Evolutionary conservation across 2,113 vertebrate genomes (phyloP).

Genomic region (Pseudopodoces humilis): DNA sequence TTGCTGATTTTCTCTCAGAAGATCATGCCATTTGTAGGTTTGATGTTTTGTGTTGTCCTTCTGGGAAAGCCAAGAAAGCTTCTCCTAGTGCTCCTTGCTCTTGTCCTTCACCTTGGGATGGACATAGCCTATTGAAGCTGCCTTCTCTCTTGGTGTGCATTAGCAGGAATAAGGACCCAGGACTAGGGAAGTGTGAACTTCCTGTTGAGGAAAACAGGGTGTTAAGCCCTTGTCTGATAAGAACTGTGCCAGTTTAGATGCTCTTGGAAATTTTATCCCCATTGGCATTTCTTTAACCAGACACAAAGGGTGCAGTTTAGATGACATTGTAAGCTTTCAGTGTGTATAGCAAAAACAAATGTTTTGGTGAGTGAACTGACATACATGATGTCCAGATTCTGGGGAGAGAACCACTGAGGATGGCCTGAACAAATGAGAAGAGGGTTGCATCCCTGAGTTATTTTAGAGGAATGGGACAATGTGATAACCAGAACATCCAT

Average conservation of each 20-base stretch:
- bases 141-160: not conserved
- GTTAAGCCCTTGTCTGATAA: not conserved
- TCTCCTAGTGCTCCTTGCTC: not conserved
- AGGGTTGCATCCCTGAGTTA: not conserved
- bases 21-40: not conserved
- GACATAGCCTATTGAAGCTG: fast-evolving
- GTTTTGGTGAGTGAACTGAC: not conserved
- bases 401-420: not conserved
- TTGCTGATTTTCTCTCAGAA: not conserved
- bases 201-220: not conserved
- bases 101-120: not conserved
- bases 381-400: not conserved
- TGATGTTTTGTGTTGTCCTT: not conserved
- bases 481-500: not conserved
- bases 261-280: not conserved
- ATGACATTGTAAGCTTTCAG: not conserved
- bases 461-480: not conserved
- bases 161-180: not conserved
- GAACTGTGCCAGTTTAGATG: not conserved
- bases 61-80: not conserved
- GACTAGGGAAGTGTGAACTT: not conserved
- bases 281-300: not conserved
- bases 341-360: not conserved
- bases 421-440: not conserved
- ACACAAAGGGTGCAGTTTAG: not conserved